Base-by-base conservation (phyloP, 1,140 invertebrate species). In the Hyles vespertilio region DNA sequence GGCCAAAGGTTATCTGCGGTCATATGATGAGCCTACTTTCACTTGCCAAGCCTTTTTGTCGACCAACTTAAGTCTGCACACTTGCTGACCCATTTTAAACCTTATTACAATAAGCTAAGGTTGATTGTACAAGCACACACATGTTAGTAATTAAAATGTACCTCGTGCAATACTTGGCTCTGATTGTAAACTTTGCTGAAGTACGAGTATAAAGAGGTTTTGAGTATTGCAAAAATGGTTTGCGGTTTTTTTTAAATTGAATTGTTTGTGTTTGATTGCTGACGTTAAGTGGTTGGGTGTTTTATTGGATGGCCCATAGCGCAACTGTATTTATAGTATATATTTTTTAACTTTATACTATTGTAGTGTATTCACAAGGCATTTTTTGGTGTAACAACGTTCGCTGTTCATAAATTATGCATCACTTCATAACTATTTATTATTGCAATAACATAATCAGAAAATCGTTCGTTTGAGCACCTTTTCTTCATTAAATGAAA, bases 1-100 rank as follows among this genome's bases (percentile, higher is more conserved):
- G 67, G 63, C 33, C 67, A 74, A 66, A 72, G 72, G 69, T 74
- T 74, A 74, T 74, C 72, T 64, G 11, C 61, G 61, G 66, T 67
- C 64, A 63, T 63, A 66, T 53, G 66, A 72, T 72, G 69, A 59
- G 65, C 65, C 61, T 61, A 74, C 72, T 74, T 74, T 74, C 72
- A 74, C 72, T 69, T 55, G 44, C 59, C 65, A 56, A 67, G 64
- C 62, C 69, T 68, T 65, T 66, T 59, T 64, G 48, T 50, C 60
- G 36, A 56, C 58, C 32, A 58, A 22, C 22, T 46, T 52, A 59
- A 32, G 10, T 40, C 7, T 50, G 9, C 36, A 10, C 43, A 32
- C 32, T 22, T 10, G 32, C 1, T 56, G 58, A 48, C 3, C 55
- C 22, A 63, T 36, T 46, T 50, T 57, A 5, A 63, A 56, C 65